Percentiles rank a stretch among this genome's conserved stretches.
Conservation (phyloP, 64 coral and sea anemone genomes). For the Montipora sp. region DNA sequence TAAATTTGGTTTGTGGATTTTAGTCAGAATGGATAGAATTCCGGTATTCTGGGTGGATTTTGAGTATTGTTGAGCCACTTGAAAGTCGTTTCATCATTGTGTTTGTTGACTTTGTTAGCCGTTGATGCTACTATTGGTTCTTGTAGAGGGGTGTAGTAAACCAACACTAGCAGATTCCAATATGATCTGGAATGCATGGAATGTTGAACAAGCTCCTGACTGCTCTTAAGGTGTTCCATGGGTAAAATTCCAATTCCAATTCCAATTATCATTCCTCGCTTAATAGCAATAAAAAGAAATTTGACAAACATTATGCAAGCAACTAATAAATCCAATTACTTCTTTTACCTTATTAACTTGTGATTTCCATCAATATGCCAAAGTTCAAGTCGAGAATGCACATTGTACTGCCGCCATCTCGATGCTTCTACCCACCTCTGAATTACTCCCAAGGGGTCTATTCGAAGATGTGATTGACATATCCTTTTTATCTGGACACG, state of each 20-base stretch:
- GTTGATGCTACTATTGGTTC: too few relatives aligned
- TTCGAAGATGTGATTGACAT: slow-evolving; percentile 52
- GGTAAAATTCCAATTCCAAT: too few relatives aligned
- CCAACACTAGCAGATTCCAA: too few relatives aligned
- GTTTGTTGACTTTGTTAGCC: neutral
- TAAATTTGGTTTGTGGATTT: too few relatives aligned
- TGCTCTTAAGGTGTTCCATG: too few relatives aligned
- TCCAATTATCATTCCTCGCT: too few relatives aligned
- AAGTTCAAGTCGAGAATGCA: slow-evolving; percentile 11
- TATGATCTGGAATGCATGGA: too few relatives aligned
- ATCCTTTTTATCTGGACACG: slow-evolving; percentile 66
- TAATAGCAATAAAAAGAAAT: too few relatives aligned
- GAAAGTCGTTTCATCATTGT: neutral
- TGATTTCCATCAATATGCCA: slow-evolving; percentile 61
- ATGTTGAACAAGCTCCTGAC: too few relatives aligned
- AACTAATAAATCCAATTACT: too few relatives aligned
- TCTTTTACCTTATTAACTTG: neutral
- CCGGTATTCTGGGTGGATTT: neutral
- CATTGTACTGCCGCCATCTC: slow-evolving; percentile 19
- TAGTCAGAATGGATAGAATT: neutral
- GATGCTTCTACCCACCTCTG: slow-evolving; percentile 40
- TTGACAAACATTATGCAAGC: neutral
- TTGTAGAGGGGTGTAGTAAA: too few relatives aligned
- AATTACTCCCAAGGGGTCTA: slow-evolving; percentile 23
- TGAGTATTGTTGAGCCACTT: neutral